Conservation (phyloP, 2,113 vertebrate species). For the Puntigrus tetrazona region DNA sequence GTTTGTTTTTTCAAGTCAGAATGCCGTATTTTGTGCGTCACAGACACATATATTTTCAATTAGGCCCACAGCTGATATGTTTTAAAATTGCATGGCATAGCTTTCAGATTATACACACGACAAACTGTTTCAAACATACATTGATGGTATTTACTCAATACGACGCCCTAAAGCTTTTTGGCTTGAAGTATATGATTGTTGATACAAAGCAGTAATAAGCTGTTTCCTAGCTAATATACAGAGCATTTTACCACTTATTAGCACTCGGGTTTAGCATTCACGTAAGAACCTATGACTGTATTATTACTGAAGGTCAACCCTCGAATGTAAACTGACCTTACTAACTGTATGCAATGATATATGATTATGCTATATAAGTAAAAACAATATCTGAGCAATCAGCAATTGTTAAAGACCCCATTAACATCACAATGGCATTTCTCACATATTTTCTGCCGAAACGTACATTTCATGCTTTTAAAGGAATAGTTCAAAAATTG, state of each 20-base stretch:
- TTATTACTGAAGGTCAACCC: background rate
- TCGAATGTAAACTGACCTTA: background rate
- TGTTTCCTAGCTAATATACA: background rate
- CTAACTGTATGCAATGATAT: background rate
- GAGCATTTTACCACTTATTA: background rate
- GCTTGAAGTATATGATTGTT: background rate
- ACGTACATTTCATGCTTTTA: background rate
- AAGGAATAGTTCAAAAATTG: too few relatives aligned
- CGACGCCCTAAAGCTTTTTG: background rate
- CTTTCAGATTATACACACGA: background rate
- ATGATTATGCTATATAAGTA: background rate
- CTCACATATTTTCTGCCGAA: background rate
- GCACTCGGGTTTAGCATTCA: background rate
- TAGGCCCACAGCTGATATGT: conserved; percentile 10
- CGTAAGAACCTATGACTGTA: background rate
- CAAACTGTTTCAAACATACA: background rate
- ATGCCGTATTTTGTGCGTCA: conserved; percentile 19
- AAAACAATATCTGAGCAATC: background rate
- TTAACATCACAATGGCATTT: background rate
- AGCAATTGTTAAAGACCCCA: background rate
- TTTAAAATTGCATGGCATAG: background rate
- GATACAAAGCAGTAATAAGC: background rate
- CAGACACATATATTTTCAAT: background rate
- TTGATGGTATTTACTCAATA: background rate
- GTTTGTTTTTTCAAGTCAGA: background rate